Evolutionary conservation across 2,797 vertebrate genomes (phyloP).

Genomic region (Leptatherina wallacei): DNA sequence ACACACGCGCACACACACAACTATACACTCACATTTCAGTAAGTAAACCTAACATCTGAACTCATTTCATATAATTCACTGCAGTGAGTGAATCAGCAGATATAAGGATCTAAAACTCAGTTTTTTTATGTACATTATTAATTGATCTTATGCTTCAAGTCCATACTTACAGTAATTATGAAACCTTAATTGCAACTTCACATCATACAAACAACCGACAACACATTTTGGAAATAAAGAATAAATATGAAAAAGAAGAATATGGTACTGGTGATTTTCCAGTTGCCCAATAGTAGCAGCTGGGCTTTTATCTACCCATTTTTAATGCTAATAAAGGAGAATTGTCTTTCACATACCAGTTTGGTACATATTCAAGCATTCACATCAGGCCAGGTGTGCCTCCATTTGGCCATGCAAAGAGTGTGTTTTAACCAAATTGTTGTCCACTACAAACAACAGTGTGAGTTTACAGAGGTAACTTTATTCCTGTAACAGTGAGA

Average conservation of each 20-base stretch:
- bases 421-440: slow-evolving; percentile 51
- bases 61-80: slow-evolving; percentile 64
- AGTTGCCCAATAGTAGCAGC: slow-evolving; percentile 74
- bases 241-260: slow-evolving; percentile 76
- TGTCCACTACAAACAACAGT: slow-evolving; percentile 59
- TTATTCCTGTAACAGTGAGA: slow-evolving; percentile 63
- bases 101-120: slow-evolving; percentile 61
- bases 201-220: slow-evolving; percentile 80
- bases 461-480: slow-evolving; percentile 68
- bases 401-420: slow-evolving; percentile 81
- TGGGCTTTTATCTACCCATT: slow-evolving; percentile 76
- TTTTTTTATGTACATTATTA: slow-evolving; percentile 80
- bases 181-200: slow-evolving; percentile 79
- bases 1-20: slow-evolving; percentile 16
- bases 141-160: slow-evolving; percentile 66
- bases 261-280: slow-evolving; percentile 58
- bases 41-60: slow-evolving; percentile 65
- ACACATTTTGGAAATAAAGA: slow-evolving; percentile 75
- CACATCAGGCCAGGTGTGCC: slow-evolving; percentile 80
- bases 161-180: slow-evolving; percentile 57
- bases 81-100: slow-evolving; percentile 67
- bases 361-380: slow-evolving; percentile 78
- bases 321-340: slow-evolving; percentile 74
- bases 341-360: slow-evolving; percentile 74
- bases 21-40: slow-evolving; percentile 61